Percentiles rank a stretch among this genome's conserved stretches.
Conservation (phyloP, 2,888 invertebrate genomes). For the Keiferia lycopersicella region DNA sequence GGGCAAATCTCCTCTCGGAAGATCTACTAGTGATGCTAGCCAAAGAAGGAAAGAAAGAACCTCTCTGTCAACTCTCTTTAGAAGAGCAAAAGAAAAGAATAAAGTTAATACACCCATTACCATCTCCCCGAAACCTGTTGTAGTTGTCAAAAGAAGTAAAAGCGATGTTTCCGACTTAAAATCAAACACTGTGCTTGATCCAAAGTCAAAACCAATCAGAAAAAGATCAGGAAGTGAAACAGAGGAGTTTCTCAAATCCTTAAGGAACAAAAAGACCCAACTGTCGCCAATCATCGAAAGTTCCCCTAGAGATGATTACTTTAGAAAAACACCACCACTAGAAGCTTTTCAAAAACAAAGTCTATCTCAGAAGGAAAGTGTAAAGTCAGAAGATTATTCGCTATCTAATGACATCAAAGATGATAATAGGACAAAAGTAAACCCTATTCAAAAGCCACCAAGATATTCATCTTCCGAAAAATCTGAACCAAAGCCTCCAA, state of each 20-base stretch:
- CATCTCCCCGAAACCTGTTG: slow-evolving; percentile 65
- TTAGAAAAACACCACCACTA: slow-evolving; percentile 73
- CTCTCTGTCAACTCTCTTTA: slow-evolving; percentile 85
- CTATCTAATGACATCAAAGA: slow-evolving; percentile 41
- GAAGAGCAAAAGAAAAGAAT: slow-evolving; percentile 80
- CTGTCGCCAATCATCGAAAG: slow-evolving; percentile 91
- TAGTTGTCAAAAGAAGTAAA: slow-evolving; percentile 81
- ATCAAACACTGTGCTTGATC: slow-evolving; percentile 69
- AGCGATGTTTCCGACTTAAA: slow-evolving; percentile 85
- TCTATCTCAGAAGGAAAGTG: slow-evolving; percentile 52
- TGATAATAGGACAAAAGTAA: slow-evolving; percentile 62
- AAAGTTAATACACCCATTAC: slow-evolving; percentile 76
- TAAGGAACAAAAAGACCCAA: slow-evolving; percentile 83
- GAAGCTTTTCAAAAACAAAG: slow-evolving; percentile 67
- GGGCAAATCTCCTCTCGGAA: slow-evolving; percentile 67
- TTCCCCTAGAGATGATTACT: slow-evolving; percentile 86
- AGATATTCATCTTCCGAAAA: slow-evolving; percentile 66
- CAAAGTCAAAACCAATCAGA: slow-evolving; percentile 71
- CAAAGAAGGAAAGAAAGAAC: slow-evolving; percentile 77
- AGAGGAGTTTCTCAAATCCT: slow-evolving; percentile 80
- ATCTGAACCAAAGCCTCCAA: slow-evolving; percentile 69
- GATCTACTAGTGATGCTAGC: slow-evolving; percentile 82
- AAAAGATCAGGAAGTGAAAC: slow-evolving; percentile 83
- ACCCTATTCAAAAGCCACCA: slow-evolving; percentile 74
- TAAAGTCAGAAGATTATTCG: slow-evolving; percentile 50